Evolutionary conservation across 92 coral and sea anemone species (phyloP), one percentile per base, ranked within the genome.

Genomic region (Galaxea fascicularis): DNA sequence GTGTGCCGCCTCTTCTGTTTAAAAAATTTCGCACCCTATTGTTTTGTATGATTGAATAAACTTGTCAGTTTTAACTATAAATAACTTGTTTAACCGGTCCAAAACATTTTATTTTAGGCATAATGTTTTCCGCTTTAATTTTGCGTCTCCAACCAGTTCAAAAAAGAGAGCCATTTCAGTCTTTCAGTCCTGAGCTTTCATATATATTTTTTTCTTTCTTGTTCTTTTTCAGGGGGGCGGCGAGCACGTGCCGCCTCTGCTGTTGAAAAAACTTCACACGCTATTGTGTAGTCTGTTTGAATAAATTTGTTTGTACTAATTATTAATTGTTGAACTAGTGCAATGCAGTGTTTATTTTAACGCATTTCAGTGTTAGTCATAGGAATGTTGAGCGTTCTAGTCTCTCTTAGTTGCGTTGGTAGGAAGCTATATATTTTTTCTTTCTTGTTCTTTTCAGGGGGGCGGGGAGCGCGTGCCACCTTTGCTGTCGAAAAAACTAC

Each of bases 281-380:
- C 62, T 60, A 60, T 60, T 60, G 66, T 60, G 1, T 60, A 60
- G 66, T 60, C 66, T 60, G 66, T 60, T 60, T 24, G 66, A 60
- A 60, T 20, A 58, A 5, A 5, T 45, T 5, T 11, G 7, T 45
- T 45, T 45, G 51, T 49, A 49, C 54, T 49, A 49, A 9, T 49
- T 49, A 49, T 49, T 49, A 49, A 49, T 15, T 49, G 54, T 49
- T 49, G 54, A 49, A 49, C 54, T 49, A 49, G 54, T 49, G 54
- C 0, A 49, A 49, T 49, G 54, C 54, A 49, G 54, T 49, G 54
- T 49, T 49, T 49, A 49, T 49, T 49, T 49, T 49, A 49, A 49
- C 0, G 54, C 54, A 49, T 49, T 49, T 49, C 54, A 15, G 54
- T 49, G 54, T 49, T 49, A 49, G 54, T 49, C 54, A 49, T 10